Base-by-base conservation (phyloP, 2,113 vertebrate genomes). In the Sardina pilchardus region DNA sequence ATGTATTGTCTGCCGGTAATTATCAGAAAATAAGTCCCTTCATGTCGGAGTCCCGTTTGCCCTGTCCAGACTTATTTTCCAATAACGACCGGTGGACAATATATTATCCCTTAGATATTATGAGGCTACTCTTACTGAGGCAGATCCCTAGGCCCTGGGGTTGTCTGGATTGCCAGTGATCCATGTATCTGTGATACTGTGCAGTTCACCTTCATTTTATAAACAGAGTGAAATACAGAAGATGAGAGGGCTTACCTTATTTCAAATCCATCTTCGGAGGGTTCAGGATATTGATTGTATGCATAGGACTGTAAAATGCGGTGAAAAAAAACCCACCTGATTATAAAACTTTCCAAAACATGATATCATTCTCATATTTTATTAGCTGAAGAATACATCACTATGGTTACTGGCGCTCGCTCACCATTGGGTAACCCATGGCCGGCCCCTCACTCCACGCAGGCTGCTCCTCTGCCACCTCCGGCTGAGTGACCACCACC, bases 401-500 rank as follows among this genome's bases (percentile, higher is more conserved):
- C 14, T 4, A 78, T 3, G 12, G 34, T 71, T 36, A 78, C 10
- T 34, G 39, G 71, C 4, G 71, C 71, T 78, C 26, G 1, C 71
- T 78, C 71, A 91, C 83, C 87, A 85, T 84, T 16, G 82, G 85
- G 17, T 85, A 48, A 5, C 82, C 86, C 47, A 36, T 78, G 39
- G 43, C 30, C 59, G 86, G 84, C 81, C 42, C 42, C 45, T 17
- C 75, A 24, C 82, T 92, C 93, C 3, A 91, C 80, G 92, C 92
- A 34, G 75, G 86, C 3, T 95, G 94, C 39, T 93, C 93, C 7
- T 91, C 92, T 6, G 92, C 88, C 0, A 81, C 53, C 0, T 42
- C 75, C 9, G 90, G 91, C 39, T 91, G 89, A 4, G 89, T 96
- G 78, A 99, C 94, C 88, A 98, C 97, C 92, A 99, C 97, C 0